phyloP scores from a whole-genome alignment of 2,888 invertebrate species.

The Melieria crassipennis region DNA sequence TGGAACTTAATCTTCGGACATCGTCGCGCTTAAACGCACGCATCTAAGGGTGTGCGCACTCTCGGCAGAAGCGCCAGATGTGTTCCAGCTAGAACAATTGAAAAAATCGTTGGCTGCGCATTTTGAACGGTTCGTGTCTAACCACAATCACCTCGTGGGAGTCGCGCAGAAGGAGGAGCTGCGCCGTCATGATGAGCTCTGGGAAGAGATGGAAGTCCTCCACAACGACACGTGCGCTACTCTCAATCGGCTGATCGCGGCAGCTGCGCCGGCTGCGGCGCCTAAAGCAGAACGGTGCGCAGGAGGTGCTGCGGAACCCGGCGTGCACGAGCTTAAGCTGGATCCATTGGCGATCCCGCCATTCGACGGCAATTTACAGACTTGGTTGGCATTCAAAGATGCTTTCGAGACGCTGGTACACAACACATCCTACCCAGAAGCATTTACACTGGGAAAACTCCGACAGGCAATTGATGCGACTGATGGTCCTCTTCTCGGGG shows the following conservation, averaged over 20 bases:
- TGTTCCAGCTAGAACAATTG: too few relatives aligned
- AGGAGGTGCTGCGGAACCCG: background rate
- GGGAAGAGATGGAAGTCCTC: background rate
- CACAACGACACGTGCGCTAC: background rate
- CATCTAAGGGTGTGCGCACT: too few relatives aligned
- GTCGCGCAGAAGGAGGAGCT: background rate
- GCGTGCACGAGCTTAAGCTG: constrained; percentile 17
- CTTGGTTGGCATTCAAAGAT: constrained; percentile 35
- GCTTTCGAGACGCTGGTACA: constrained; percentile 28
- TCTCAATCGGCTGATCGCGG: background rate
- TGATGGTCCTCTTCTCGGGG: constrained; percentile 22
- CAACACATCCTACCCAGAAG: constrained; percentile 10
- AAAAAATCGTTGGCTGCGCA: too few relatives aligned
- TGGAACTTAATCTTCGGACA: too few relatives aligned
- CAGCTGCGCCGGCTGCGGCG: too few relatives aligned
- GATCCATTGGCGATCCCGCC: constrained; percentile 21
- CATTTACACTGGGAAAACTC: constrained; percentile 36
- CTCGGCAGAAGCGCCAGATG: too few relatives aligned
- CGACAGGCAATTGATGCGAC: constrained; percentile 30
- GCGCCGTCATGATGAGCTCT: background rate
- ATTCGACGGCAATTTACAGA: constrained; percentile 25
- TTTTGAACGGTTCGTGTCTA: background rate
- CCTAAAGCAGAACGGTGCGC: background rate
- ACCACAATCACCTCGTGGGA: constrained; percentile 9
- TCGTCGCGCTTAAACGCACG: too few relatives aligned